Evolutionary conservation across 2,113 vertebrate species (phyloP), one percentile per base, ranked within the genome.

Genomic region (Alethe diademata): DNA sequence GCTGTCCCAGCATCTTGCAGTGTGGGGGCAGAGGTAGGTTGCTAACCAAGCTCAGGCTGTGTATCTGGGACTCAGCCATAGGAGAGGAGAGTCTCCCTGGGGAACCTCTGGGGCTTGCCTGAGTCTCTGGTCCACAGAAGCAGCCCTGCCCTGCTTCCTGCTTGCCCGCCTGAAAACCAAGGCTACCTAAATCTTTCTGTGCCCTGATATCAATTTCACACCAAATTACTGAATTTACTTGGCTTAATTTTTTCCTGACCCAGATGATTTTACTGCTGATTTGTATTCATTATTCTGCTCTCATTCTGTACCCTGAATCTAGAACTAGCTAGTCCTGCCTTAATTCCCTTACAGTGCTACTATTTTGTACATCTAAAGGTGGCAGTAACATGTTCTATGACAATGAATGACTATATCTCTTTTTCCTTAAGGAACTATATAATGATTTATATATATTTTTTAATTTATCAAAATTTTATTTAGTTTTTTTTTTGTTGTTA

Each of bases 261-360:
- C 24, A 38, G 12, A 14, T 20, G 33, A 38, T 65, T 74, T 35
- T 48, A 20, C 11, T 61, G 12, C 11, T 38, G 1, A 2, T 69
- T 81, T 82, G 6, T 43, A 16, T 70, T 51, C 19, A 9, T 57
- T 56, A 47, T 5, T 73, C 33, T 61, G 17, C 35, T 43, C 10
- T 48, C 25, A 25, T 61, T 40, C 47, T 45, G 22, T 72, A n/a
- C 16, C 1, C 54, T 0, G 0, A 90, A 73, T n/a, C 19, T 64
- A 38, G 24, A 90, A 25, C 8, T 67, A 53, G 4, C 66, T 4
- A 10, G 4, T 12, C 8, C 12, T 66, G 10, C 11, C 20, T 70
- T 57, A 66, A 62, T 31, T 13, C 8, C 8, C 4, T 60, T 35
- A 17, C 29, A 67, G 35, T 17, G 18, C 40, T 40, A 69, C 35